These are phyloP conservation scores for Willisornis vidua DNA, from an alignment of 2,113 vertebrate species.

Conservation along the genomic window DNA sequence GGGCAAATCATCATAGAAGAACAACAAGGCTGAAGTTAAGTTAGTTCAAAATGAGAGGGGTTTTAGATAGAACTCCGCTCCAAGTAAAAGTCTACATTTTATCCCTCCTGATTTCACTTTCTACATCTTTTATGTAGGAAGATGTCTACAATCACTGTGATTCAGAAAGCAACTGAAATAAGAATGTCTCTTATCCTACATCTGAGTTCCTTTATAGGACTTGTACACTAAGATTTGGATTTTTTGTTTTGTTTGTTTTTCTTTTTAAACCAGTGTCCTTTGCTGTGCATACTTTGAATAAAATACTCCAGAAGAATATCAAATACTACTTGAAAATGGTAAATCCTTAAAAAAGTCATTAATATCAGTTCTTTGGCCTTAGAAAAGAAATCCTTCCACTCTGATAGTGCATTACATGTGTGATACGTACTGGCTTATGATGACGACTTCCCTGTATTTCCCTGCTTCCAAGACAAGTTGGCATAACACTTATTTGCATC, in stretches of 20 bases:
- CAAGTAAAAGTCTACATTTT: not conserved
- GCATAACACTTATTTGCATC: not conserved
- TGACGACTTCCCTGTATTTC: not conserved
- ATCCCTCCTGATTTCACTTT: not conserved
- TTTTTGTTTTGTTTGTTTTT: not conserved
- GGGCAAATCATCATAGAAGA: not conserved
- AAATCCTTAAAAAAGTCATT: not conserved
- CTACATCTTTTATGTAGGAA: not conserved
- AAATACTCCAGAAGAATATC: not conserved
- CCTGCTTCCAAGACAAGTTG: not conserved
- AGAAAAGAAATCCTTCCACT: not conserved
- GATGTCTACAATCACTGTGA: not conserved
- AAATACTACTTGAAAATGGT: not conserved
- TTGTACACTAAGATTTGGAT: not conserved
- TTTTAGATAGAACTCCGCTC: not conserved
- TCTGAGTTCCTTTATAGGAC: not conserved
- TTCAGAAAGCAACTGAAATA: not conserved
- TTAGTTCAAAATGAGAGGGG: fast-evolving
- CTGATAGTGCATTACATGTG: not conserved
- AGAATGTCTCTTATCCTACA: not conserved
- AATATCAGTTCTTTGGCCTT: not conserved
- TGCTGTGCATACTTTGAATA: not conserved
- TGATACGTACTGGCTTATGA: not conserved
- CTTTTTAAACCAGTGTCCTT: not conserved
- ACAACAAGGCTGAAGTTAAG: not conserved